Base-by-base conservation (phyloP, 23 tunicate species). In the Halocynthia aurantium region DNA sequence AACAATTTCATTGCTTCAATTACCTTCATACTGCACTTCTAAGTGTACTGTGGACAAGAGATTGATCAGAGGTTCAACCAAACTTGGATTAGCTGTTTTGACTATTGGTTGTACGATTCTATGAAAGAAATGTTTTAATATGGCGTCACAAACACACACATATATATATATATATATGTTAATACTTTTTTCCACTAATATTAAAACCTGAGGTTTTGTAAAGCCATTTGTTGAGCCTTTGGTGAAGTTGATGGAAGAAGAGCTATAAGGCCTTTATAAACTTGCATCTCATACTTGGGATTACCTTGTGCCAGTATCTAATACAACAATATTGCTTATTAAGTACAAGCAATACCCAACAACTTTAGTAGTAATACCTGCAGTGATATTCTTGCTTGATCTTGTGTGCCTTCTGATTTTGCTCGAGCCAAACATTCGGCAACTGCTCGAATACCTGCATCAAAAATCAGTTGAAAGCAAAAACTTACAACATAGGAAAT, bases 371-470 rank as follows among this genome's bases (percentile, higher is more conserved):
- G 12, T 19, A 13, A 8, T 5, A 63, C 89, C 77, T 78, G 89
- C 61, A 85, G 54, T 53, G 86, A 60, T 18, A 80, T 78, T 57
- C 83, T 78, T 5, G 86, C 82, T 20, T 86, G 67, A 60, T 86
- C 85, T 61, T 86, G 91, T 7, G 98, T 86, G 15, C 80, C 88
- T 75, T 86, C 98, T 8, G 61, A 40, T 51, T 82, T 82, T 53
- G 98, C 82, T 78, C 83, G 86, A 51, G 98, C 98, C 53, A 92
- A 79, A 52, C 98, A 92, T 83, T 92, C 98, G 22, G 98, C 91
- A 67, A 86, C 84, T 21, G 98, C 78, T 73, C 98, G 77, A 65
- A 92, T 86, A 19, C 91, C 91, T 84, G 31, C 8, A 21, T 50
- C 60, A 22, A 71, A 69, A 70, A 78, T 69, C 15, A 15, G 17